These are phyloP conservation scores for Sycophila texana DNA, from an alignment of 2,888 invertebrate genomes.

Conservation along the genomic window DNA sequence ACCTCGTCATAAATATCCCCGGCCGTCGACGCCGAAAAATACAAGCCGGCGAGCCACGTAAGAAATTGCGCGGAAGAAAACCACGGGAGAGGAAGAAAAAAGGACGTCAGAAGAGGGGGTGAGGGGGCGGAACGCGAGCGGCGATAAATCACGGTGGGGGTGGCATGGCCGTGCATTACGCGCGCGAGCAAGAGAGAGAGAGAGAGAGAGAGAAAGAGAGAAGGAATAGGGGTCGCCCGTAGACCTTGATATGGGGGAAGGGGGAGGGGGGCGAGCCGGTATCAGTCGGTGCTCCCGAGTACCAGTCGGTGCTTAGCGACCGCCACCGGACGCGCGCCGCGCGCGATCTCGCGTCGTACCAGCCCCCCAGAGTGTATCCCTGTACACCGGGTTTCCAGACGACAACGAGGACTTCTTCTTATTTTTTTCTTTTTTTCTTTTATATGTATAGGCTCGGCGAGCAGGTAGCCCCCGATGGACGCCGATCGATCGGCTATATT, in stretches of 20 bases:
- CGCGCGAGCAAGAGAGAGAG: not conserved
- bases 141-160: slow-evolving; percentile 33
- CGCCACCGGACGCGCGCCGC: slow-evolving; percentile 57
- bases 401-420: too few relatives aligned
- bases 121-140: slow-evolving; percentile 12
- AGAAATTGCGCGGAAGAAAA: not conserved
- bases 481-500: too few relatives aligned
- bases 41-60: not conserved
- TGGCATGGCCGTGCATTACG: not conserved
- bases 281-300: slow-evolving; percentile 61
- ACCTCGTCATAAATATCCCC: not conserved
- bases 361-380: slow-evolving; percentile 1
- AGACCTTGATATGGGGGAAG: slow-evolving; percentile 53
- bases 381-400: too few relatives aligned
- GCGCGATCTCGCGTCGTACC: slow-evolving; percentile 40
- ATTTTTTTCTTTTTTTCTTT: too few relatives aligned
- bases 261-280: slow-evolving; percentile 36
- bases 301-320: slow-evolving; percentile 65
- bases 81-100: not conserved
- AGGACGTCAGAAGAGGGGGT: not conserved
- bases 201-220: not conserved
- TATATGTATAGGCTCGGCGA: too few relatives aligned
- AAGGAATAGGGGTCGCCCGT: slow-evolving; percentile 43
- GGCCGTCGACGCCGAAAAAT: not conserved
- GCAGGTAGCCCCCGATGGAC: too few relatives aligned